These are phyloP conservation scores for Hipparchia sbordonii DNA, from an alignment of 2,888 invertebrate genomes.

Conservation along the genomic window DNA sequence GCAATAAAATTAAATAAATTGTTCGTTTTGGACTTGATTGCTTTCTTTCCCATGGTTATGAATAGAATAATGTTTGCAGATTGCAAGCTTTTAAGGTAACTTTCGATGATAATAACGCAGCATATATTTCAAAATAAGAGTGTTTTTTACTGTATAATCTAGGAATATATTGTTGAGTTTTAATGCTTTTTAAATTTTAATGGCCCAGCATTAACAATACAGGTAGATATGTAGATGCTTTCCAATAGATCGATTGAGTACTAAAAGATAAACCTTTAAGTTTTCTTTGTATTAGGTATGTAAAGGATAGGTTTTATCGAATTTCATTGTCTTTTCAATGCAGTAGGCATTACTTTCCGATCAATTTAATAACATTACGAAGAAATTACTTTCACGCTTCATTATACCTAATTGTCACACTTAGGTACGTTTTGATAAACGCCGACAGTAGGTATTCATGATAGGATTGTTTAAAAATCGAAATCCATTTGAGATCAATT, in stretches of 20 bases:
- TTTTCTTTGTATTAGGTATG: not conserved
- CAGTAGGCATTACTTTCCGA: slow-evolving; percentile 1
- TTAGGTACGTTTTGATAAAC: too few relatives aligned
- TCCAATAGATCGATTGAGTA: too few relatives aligned
- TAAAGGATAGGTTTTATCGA: not conserved
- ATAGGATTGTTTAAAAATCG: too few relatives aligned
- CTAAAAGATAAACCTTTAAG: not conserved
- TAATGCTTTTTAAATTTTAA: too few relatives aligned
- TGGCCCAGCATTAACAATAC: not conserved
- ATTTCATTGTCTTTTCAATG: not conserved
- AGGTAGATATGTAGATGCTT: too few relatives aligned
- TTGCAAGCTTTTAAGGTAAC: slow-evolving; percentile 10
- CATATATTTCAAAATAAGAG: not conserved
- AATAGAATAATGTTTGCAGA: slow-evolving; percentile 25
- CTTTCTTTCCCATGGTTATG: slow-evolving; percentile 25
- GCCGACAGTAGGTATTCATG: too few relatives aligned
- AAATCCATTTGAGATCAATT: too few relatives aligned
- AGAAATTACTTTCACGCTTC: not conserved
- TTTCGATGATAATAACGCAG: not conserved
- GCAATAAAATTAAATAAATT: slow-evolving; percentile 37
- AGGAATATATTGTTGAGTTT: not conserved
- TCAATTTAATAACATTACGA: not conserved
- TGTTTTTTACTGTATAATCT: not conserved
- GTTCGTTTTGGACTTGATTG: slow-evolving; percentile 31
- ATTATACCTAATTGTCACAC: not conserved